Conservation (phyloP, 1,140 invertebrate genomes). For the Drosophila rufa region DNA sequence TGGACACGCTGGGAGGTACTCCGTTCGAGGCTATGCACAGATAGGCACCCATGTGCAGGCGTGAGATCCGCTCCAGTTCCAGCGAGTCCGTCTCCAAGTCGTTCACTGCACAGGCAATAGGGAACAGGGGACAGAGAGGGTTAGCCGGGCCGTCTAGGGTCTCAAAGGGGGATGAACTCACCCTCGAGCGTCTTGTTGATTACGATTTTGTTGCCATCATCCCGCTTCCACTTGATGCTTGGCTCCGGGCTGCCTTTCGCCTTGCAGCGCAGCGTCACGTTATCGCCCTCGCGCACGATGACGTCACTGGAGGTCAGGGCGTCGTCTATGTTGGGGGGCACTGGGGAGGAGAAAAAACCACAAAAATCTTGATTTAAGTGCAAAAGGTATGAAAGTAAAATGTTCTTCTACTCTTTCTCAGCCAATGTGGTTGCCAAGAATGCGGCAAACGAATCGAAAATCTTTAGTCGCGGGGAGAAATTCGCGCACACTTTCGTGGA, state of each 20-base stretch:
- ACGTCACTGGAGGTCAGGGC: constrained; percentile 95
- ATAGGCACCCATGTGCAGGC: constrained; percentile 96
- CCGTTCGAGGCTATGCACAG: constrained; percentile 94
- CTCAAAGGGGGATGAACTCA: constrained; percentile 82
- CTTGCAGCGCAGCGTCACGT: constrained; percentile 94
- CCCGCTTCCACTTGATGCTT: constrained; percentile 95
- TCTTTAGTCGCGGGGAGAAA: not conserved
- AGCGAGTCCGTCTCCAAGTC: constrained; percentile 93
- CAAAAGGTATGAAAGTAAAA: constrained; percentile 39
- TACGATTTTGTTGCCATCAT: constrained; percentile 93
- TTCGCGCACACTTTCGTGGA: constrained; percentile 2
- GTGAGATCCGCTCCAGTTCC: constrained; percentile 94
- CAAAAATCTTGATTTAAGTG: constrained; percentile 64
- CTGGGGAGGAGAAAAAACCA: constrained; percentile 86
- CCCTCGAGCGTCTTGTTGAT: constrained; percentile 93
- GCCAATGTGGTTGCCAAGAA: constrained; percentile 53
- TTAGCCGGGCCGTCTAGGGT: not conserved
- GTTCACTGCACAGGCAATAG: constrained; percentile 86
- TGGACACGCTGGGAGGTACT: constrained; percentile 93
- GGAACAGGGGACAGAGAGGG: not conserved
- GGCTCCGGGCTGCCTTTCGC: constrained; percentile 95
- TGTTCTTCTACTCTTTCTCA: constrained; percentile 54
- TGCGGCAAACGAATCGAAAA: constrained; percentile 14
- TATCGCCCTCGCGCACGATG: constrained; percentile 95
- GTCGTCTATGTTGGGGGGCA: constrained; percentile 96